Evolutionary conservation across 1,140 invertebrate genomes (phyloP), one percentile per base, ranked within the genome.

Genomic region (Conus betulinus): DNA sequence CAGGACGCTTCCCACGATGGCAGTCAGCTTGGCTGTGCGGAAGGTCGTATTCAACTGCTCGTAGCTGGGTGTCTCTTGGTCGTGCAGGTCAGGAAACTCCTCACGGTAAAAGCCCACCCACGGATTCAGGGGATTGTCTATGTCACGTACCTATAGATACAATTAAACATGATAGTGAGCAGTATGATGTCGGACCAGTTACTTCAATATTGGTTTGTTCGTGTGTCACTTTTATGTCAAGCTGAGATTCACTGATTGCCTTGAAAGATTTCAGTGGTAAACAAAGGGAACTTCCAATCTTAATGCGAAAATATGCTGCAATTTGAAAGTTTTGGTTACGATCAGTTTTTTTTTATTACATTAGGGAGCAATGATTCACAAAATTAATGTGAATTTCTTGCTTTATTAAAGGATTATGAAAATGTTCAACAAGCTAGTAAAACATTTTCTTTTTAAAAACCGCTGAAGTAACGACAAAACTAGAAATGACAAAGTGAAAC

Each of bases 91-190:
- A 7, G 87, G 53, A 0, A 92, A 79, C 84, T 94, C 91, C 86
- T 94, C 89, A 25, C 90, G 81, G 85, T 94, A 95, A 39, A 92
- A 84, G 60, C 94, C 87, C 55, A 88, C 71, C 94, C 94, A 95
- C 25, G 95, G 94, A 79, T 91, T 90, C 17, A 95, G 90, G 1
- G 95, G 95, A 82, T 95, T 95, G 87, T 95, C 94, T 71, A 95
- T 95, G 67, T 94, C 91, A 51, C 94, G 89, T 3, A 94, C 94
- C 88, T 93, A 92, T 55, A 67, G 8, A 60, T 15, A 63, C 67
- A 71, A 13, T 20, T 20, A 71, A 6, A 71, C 67, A 78, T 25
- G 71, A 76, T n/a, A 8, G 71, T 76, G n/a, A 76, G 39, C 39
- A 39, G 39, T 39, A 39, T 39, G 39, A 39, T 39, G 39, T 39